Percentiles rank a stretch among this genome's conserved stretches.
These are phyloP conservation scores for Xylota sylvarum DNA, from an alignment of 2,888 invertebrate genomes.

Conservation along the genomic window DNA sequence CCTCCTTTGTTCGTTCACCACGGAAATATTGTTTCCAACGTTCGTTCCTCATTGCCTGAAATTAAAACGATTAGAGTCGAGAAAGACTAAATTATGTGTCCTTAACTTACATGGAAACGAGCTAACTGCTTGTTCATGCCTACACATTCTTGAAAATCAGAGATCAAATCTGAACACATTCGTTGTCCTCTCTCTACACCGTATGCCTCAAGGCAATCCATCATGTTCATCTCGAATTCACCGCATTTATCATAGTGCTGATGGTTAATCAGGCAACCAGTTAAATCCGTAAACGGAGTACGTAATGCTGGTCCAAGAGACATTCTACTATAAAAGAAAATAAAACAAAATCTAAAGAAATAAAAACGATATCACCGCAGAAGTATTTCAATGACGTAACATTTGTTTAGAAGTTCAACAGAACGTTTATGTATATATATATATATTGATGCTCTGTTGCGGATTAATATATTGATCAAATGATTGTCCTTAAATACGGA, in stretches of 20 bases:
- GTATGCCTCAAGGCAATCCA: constrained; percentile 93
- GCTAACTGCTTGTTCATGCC: constrained; percentile 87
- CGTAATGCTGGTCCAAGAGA: constrained; percentile 88
- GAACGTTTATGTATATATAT: neutral
- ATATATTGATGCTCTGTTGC: neutral
- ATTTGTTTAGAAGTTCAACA: constrained; percentile 30
- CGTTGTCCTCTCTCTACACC: constrained; percentile 88
- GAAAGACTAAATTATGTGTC: neutral
- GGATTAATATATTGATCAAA: neutral
- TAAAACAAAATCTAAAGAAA: neutral
- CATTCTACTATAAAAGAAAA: constrained; percentile 83
- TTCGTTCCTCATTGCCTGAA: constrained; percentile 87
- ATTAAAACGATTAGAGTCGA: constrained; percentile 32
- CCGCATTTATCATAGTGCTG: constrained; percentile 89
- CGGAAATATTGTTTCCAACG: constrained; percentile 87
- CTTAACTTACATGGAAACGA: constrained; percentile 86
- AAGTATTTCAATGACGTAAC: constrained; percentile 81
- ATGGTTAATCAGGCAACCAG: constrained; percentile 88
- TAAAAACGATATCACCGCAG: neutral
- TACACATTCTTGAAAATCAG: constrained; percentile 91
- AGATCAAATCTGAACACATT: constrained; percentile 88
- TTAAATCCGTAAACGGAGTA: constrained; percentile 90
- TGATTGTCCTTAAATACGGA: neutral
- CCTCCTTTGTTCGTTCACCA: constrained; percentile 87
- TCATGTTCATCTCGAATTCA: constrained; percentile 88